Evolutionary conservation across 2,113 vertebrate genomes (phyloP), one percentile per base, ranked within the genome.

Genomic region (Mobula birostris): DNA sequence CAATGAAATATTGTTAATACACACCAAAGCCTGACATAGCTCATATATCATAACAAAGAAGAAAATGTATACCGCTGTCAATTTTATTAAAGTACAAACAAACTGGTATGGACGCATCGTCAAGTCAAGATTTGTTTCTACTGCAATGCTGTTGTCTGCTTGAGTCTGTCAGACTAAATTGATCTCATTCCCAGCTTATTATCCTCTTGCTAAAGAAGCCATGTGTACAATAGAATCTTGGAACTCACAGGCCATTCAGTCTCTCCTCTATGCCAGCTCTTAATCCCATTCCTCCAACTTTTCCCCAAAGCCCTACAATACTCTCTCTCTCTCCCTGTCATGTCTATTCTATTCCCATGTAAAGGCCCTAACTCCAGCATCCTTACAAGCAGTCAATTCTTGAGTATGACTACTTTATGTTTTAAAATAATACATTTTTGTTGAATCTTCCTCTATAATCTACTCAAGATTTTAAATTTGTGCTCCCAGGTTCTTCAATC

Each of bases 1-100:
- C 61, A 90, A 68, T 90, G 66, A 90, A 90, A 9, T 48, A 6
- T 40, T 48, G 74, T 93, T 72, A 93, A 93, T 48, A 74, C 91
- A 74, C 68, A 27, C 19, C 40, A 74, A 56, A 48, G 61, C 36
- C n/a, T 40, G 40, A 74, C 91, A 27, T 9, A 93, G 27, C 32
- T 29, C 9, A 24, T 76, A 4, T 74, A 40, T 40, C 17, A 5
- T 4, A 19, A 24, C 91, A 74, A 93, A 74, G 21, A 2, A 40
- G 27, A 93, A 14, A 56, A 74, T n/a, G 48, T 48, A 74, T 29
- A 56, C 24, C 24, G 15, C 1, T 56, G 66, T 29, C 21, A 48
- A 74, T 27, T 82, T 82, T 82, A 79, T 32, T 36, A 24, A 74
- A 93, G 56, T 15, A 19, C 40, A 56, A 63, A n/a, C 27, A 63